Evolutionary conservation across 2,797 vertebrate species (phyloP), one percentile per base, ranked within the genome.

Genomic region (Emydoidea blandingii): DNA sequence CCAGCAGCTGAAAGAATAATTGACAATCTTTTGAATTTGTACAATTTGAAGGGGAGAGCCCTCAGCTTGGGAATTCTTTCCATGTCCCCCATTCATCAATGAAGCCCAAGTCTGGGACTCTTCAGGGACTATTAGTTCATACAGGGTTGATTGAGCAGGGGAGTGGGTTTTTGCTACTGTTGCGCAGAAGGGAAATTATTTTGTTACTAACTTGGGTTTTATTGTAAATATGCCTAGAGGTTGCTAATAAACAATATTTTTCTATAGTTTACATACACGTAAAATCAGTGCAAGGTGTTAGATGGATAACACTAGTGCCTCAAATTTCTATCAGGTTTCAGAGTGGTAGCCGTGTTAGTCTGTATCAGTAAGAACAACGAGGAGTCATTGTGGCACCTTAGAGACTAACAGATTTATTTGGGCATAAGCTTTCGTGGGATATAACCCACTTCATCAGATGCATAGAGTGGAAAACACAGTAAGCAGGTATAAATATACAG

Each of bases 21-120:
- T 0, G 7, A 31, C 41, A 19, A 85, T 12, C 44, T 62, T 21
- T 0, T 14, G 25, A 34, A 1, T 7, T 41, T 8, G 10, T 44
- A 21, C 72, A 41, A 50, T 62, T 3, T 5, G 0, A 1, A 31
- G 44, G 34, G 3, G 8, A 47, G 11, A 0, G 0, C 49, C 9
- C 1, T 50, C 47, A 44, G 11, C 44, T 91, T 25, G 14, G 25
- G 25, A 76, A 47, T 15, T 15, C 25, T 84, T 10, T 50, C 72
- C 34, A 8, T 18, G 50, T n/a, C 72, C 82, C 50, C 5, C 12
- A 8, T 4, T 8, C 78, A 47, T 34, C 12, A 19, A 47, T 68
- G 78, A 41, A 18, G 11, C 5, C 44, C 23, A 41, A 31, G 21
- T 31, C 3, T 3, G 11, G 54, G 29, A 44, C 44, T 11, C 5